Conservation (phyloP, 2,797 vertebrate genomes). For the Arctocebus calabarensis region DNA sequence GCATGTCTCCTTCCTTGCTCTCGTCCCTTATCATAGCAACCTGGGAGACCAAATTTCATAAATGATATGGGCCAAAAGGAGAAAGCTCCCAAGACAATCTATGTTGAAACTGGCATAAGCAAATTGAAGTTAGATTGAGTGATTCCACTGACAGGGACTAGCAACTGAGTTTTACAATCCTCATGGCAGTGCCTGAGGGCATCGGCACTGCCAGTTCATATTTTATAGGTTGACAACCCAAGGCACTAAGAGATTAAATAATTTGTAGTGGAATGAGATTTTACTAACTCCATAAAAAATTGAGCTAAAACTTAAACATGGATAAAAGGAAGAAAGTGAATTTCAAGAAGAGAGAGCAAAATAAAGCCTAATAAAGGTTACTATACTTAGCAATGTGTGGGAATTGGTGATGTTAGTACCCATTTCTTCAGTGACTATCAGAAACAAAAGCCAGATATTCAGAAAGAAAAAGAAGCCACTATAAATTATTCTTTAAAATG, state of each 20-base stretch:
- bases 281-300: slow-evolving; percentile 81
- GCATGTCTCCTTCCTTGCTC: not conserved
- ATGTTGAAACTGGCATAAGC: not conserved
- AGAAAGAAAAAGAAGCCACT: not conserved
- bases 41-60: not conserved
- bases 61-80: not conserved
- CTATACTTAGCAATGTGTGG: not conserved
- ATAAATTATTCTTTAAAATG: not conserved
- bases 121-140: not conserved
- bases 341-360: not conserved
- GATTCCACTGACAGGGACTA: not conserved
- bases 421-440: not conserved
- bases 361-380: not conserved
- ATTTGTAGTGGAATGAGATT: slow-evolving; percentile 80
- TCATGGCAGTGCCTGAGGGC: not conserved
- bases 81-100: not conserved
- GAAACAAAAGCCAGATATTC: not conserved
- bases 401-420: not conserved
- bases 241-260: slow-evolving; percentile 73
- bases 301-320: slow-evolving; percentile 76
- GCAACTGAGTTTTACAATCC: not conserved
- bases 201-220: slow-evolving; percentile 39
- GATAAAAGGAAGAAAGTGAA: slow-evolving; percentile 51
- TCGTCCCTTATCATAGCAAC: not conserved
- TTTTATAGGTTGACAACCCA: slow-evolving; percentile 76